Evolutionary conservation across 1,140 invertebrate genomes (phyloP).

Genomic region (Euura lappo): DNA sequence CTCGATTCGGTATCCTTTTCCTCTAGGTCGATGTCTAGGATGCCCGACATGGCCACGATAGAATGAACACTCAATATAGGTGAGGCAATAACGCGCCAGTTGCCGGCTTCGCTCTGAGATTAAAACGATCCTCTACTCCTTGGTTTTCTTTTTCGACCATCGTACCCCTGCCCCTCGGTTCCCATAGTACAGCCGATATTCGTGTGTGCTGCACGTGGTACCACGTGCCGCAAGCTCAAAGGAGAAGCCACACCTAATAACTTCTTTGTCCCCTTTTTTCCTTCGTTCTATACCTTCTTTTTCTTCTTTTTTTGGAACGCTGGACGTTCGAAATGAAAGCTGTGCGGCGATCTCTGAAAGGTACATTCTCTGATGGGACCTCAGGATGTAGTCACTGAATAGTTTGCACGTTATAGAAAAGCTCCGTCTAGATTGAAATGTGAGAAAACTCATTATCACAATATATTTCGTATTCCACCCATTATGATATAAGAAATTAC

Average conservation of each 20-base stretch:
- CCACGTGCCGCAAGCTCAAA: constrained; percentile 4
- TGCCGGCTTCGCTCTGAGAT: neutral
- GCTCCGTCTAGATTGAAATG: too few species aligned
- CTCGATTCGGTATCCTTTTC: neutral
- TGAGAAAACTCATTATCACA: too few species aligned
- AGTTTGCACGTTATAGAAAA: too few species aligned
- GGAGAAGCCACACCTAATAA: neutral
- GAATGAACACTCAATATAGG: constrained; percentile 7
- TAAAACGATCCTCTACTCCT: constrained; percentile 3
- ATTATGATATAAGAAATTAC: too few species aligned
- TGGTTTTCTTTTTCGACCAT: neutral
- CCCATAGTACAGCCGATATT: neutral
- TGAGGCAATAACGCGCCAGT: constrained; percentile 6
- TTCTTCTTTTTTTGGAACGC: neutral
- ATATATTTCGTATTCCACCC: too few species aligned
- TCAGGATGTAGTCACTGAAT: too few species aligned
- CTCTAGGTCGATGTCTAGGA: neutral
- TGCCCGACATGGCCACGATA: neutral
- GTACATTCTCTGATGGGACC: too few species aligned
- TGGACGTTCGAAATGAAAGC: neutral
- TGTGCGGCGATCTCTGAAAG: too few species aligned
- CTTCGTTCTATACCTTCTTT: neutral
- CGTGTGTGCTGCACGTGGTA: neutral
- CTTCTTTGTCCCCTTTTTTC: neutral
- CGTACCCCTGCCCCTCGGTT: neutral